These are phyloP conservation scores for Tenodera sinensis DNA, from an alignment of 2,888 invertebrate species.

Conservation along the genomic window DNA sequence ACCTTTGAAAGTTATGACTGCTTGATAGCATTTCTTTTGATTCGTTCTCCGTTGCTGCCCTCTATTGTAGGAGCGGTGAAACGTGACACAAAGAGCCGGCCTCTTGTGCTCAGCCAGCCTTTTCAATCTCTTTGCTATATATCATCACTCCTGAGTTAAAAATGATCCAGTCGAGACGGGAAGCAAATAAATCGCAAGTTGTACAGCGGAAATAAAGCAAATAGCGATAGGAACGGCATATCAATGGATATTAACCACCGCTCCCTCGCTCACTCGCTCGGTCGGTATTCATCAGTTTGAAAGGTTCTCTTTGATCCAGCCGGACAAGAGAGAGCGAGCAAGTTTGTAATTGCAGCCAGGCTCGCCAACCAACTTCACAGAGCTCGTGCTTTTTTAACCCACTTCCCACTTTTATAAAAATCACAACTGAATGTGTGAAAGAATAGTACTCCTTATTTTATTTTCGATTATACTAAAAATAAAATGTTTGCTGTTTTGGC, in stretches of 20 bases:
- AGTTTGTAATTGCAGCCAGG: neutral
- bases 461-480: too few species aligned
- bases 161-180: constrained; percentile 10
- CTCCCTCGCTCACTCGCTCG: neutral
- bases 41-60: neutral
- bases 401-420: neutral
- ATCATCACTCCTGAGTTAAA: neutral
- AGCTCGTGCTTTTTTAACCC: neutral
- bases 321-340: neutral
- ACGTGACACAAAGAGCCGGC: neutral
- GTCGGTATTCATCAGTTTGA: constrained; percentile 8
- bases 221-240: neutral
- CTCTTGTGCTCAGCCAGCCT: neutral
- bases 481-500: too few species aligned
- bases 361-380: neutral
- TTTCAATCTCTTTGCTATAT: neutral
- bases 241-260: constrained; percentile 7
- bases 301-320: constrained; percentile 7
- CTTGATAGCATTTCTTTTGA: neutral
- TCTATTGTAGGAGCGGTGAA: neutral
- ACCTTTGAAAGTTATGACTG: neutral
- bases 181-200: constrained; percentile 12
- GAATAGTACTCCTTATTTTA: too few species aligned
- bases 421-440: too few species aligned
- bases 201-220: neutral